Percentiles rank a stretch among this genome's conserved stretches.
Conservation (phyloP, 2,888 invertebrate genomes). For the Crioceris asparagi region DNA sequence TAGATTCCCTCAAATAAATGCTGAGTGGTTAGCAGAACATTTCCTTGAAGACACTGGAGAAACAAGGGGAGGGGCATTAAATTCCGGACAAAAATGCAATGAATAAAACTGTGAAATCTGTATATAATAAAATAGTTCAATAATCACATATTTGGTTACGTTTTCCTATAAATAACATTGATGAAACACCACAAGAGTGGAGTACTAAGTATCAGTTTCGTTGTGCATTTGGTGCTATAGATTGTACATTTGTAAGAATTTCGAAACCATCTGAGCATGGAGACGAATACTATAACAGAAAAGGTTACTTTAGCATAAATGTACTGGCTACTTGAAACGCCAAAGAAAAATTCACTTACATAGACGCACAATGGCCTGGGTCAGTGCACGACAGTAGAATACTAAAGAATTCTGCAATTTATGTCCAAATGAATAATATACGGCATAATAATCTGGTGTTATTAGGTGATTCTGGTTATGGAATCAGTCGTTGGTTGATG, state of each 20-base stretch:
- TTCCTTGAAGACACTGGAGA: no score
- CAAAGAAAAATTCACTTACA: conserved; percentile 11
- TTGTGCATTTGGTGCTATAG: conserved; percentile 7
- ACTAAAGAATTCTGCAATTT: neutral
- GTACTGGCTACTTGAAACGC: conserved; percentile 15
- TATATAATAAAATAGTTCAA: conserved; percentile 1
- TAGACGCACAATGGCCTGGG: conserved; percentile 1
- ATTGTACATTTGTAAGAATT: conserved; percentile 14
- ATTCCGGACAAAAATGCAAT: neutral
- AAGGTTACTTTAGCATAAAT: conserved; percentile 13
- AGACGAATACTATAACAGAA: conserved; percentile 17
- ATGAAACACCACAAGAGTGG: conserved; percentile 8
- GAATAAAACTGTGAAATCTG: neutral
- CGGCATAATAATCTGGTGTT: conserved; percentile 2
- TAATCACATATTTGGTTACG: neutral
- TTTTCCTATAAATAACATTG: conserved; percentile 2
- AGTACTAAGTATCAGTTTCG: conserved; percentile 8
- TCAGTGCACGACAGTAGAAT: neutral
- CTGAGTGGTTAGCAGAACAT: conserved; percentile 8
- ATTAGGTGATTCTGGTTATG: conserved; percentile 3
- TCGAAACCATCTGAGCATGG: conserved; percentile 10
- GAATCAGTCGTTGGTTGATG: neutral
- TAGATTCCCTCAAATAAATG: conserved; percentile 7
- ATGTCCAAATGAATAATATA: conserved; percentile 7
- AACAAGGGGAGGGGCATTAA: conserved; percentile 3